phyloP scores from a whole-genome alignment of 2,888 invertebrate genomes.

The Oasisia sp. region DNA sequence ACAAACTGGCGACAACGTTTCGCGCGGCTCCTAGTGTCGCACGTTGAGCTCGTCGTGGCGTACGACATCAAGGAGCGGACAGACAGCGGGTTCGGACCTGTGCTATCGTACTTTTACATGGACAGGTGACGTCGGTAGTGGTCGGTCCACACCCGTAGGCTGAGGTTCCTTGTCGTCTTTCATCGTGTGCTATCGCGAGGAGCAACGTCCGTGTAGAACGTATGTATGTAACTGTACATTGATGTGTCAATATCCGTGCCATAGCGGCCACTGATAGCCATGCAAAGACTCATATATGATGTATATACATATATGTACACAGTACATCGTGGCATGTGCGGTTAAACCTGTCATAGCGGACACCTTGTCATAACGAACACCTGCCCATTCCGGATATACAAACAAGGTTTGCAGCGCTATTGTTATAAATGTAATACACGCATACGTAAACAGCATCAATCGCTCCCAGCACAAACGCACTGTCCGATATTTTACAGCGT shows the following conservation, averaged over 20 bases:
- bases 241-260: not conserved
- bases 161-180: not conserved
- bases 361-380: not conserved
- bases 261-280: not conserved
- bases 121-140: not conserved
- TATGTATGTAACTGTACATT: not conserved
- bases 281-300: not conserved
- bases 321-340: not conserved
- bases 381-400: not conserved
- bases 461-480: not conserved
- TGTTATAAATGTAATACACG: not conserved
- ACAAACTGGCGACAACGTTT: not conserved
- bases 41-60: not conserved
- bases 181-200: not conserved
- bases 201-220: not conserved
- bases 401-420: not conserved
- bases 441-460: not conserved
- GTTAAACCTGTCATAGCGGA: not conserved
- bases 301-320: too few species aligned
- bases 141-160: not conserved
- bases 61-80: not conserved
- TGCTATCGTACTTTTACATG: not conserved
- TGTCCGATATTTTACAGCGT: not conserved
- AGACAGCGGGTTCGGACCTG: not conserved
- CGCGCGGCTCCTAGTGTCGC: not conserved